Evolutionary conservation across 92 coral and sea anemone species (phyloP).

Genomic region (Phenganax stokvisi): DNA sequence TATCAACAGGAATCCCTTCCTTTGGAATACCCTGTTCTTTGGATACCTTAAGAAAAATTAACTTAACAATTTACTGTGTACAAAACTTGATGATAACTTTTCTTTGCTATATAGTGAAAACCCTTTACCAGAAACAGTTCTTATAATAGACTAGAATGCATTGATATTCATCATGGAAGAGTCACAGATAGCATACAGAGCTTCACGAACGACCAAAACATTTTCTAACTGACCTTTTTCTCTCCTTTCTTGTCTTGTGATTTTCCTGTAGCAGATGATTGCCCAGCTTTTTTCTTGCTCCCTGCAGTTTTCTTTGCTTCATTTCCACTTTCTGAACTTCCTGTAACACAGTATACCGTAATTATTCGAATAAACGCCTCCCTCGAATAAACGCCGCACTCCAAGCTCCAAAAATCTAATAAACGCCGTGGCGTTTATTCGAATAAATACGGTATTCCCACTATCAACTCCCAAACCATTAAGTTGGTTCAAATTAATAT

Average conservation of each 20-base stretch:
- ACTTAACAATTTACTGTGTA: not conserved
- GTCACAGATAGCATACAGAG: no score
- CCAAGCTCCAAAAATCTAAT: no score
- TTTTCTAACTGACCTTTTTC: constrained; percentile 59
- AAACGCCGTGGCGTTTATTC: no score
- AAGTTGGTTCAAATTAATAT: no score
- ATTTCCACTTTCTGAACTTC: constrained; percentile 50
- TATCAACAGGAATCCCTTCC: constrained; percentile 86
- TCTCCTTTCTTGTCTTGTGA: constrained; percentile 79
- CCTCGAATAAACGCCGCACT: no score
- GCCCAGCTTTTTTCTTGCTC: constrained; percentile 68
- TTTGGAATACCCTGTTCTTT: constrained; percentile 82
- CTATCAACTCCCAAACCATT: not conserved
- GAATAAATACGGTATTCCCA: not conserved
- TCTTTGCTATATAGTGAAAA: not conserved
- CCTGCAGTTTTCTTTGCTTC: constrained; percentile 51
- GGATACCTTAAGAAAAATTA: constrained; percentile 48
- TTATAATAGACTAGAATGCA: no score
- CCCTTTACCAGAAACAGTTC: no score
- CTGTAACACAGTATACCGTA: constrained; percentile 34
- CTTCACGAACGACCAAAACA: not conserved
- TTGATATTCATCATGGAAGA: no score
- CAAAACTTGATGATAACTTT: not conserved
- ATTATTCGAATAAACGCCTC: not conserved
- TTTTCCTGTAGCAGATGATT: constrained; percentile 87